Percentiles rank a stretch among this genome's conserved stretches.
Conservation (phyloP, 2,888 invertebrate species). For the Caenorhabditis panamensis region DNA sequence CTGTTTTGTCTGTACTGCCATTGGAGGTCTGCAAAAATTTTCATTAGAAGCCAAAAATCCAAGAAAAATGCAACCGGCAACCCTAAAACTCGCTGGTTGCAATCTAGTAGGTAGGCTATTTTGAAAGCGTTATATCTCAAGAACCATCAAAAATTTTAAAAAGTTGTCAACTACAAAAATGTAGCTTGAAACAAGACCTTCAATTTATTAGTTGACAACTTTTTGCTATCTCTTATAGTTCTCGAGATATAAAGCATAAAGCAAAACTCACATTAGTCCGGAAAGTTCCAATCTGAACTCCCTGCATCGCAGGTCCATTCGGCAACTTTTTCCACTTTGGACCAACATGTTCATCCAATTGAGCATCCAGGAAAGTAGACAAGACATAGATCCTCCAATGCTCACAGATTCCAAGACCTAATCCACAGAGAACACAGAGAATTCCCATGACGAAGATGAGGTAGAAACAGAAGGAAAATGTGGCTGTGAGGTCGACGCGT, state of each 20-base stretch:
- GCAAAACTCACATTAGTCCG: conserved; percentile 27
- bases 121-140: no score
- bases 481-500: conserved; percentile 70
- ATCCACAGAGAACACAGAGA: conserved; percentile 71
- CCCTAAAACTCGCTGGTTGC: no score
- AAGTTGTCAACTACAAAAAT: no score
- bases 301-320: conserved; percentile 33
- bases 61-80: no score
- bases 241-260: no score
- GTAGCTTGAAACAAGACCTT: no score
- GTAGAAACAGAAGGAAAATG: conserved; percentile 78
- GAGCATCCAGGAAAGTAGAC: conserved; percentile 76
- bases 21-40: conserved; percentile 39
- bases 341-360: conserved; percentile 76
- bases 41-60: no score
- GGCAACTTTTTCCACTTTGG: conserved; percentile 62
- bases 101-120: no score
- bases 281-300: conserved; percentile 38
- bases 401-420: conserved; percentile 73
- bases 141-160: no score
- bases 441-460: conserved; percentile 73
- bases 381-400: conserved; percentile 75
- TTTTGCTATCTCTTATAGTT: no score
- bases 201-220: no score
- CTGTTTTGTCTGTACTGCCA: conserved; percentile 31